Conservation (phyloP, 2,113 vertebrate genomes). For the Triplophysa tibetana region DNA sequence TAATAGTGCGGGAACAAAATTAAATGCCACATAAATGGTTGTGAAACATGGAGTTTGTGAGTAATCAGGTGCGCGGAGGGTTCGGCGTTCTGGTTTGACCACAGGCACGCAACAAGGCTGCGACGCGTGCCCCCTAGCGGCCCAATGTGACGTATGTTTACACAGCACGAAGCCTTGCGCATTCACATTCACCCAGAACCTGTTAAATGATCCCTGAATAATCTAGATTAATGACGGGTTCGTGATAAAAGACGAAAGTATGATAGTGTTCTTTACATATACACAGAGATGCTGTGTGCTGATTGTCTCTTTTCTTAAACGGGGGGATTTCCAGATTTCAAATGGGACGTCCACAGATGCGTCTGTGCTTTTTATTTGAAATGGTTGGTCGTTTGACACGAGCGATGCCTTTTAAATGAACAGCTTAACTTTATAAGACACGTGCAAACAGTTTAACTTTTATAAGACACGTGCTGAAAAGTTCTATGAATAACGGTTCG, state of each 20-base stretch:
- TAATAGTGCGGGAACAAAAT: not conserved
- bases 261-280: constrained; percentile 15
- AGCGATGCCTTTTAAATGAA: too few species aligned
- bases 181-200: constrained; percentile 27
- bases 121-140: constrained; percentile 22
- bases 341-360: not conserved
- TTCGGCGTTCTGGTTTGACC: not conserved
- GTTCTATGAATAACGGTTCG: too few species aligned
- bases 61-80: not conserved
- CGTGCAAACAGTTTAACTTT: too few species aligned
- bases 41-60: not conserved
- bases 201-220: constrained; percentile 47
- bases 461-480: too few species aligned
- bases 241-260: constrained; percentile 28
- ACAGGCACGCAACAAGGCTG: not conserved
- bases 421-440: too few species aligned
- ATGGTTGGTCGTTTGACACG: too few species aligned
- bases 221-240: constrained; percentile 43
- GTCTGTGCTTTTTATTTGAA: too few species aligned
- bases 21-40: not conserved
- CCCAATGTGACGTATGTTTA: not conserved
- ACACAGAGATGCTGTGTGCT: constrained; percentile 14
- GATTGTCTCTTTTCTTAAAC: constrained; percentile 29
- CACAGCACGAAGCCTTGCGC: constrained; percentile 2
- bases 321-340: constrained; percentile 41